A percentile compares a stretch with the other conserved stretches of the same genome.
Evolutionary conservation across 2,797 vertebrate genomes (phyloP).

Genomic region (Pseudochirops cupreus): DNA sequence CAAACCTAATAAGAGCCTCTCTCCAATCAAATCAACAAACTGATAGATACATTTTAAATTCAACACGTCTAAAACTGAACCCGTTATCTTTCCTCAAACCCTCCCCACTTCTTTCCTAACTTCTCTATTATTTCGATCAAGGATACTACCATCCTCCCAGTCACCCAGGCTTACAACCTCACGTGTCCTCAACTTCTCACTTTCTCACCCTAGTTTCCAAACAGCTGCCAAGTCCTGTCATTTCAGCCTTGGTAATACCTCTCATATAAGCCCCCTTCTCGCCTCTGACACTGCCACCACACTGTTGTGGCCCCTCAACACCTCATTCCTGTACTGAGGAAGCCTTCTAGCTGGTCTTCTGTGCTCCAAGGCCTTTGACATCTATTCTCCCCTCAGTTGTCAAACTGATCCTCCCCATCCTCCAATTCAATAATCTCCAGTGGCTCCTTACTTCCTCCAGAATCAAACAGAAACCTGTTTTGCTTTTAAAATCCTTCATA

Average conservation of each 20-base stretch:
- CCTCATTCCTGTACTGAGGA: not conserved
- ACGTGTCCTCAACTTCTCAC: not conserved
- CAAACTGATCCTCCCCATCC: not conserved
- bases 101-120: not conserved
- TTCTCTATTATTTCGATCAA: not conserved
- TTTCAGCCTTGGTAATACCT: not conserved
- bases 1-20: not conserved
- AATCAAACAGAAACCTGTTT: too few relatives aligned
- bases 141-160: not conserved
- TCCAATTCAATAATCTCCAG: not conserved
- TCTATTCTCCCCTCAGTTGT: not conserved
- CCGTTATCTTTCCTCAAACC: not conserved
- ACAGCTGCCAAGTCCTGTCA: not conserved
- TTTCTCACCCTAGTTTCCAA: not conserved
- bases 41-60: not conserved
- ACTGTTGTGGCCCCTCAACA: not conserved
- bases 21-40: not conserved
- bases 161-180: not conserved
- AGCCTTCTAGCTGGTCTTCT: not conserved
- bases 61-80: not conserved
- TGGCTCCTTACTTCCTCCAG: not conserved
- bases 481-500: too few relatives aligned
- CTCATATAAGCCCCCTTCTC: not conserved
- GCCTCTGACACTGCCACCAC: not conserved
- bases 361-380: not conserved